These are phyloP conservation scores for Montipora efflorescens DNA, from an alignment of 64 coral and sea anemone species.

Conservation along the genomic window DNA sequence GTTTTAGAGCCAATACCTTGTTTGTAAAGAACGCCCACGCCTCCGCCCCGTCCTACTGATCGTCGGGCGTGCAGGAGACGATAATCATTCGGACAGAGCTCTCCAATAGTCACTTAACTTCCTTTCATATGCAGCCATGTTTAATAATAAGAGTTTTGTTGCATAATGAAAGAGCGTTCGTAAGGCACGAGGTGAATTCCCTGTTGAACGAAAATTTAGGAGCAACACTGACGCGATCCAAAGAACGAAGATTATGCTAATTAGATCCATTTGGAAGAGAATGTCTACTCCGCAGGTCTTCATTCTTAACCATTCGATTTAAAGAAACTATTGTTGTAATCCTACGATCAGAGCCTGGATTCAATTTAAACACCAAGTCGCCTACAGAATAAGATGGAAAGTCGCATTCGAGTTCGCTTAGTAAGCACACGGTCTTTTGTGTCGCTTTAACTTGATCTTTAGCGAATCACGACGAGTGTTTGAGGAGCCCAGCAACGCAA, in stretches of 20 bases:
- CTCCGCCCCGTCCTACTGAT: not conserved
- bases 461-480: not conserved
- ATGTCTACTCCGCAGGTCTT: not conserved
- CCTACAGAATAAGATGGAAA: constrained; percentile 13
- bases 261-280: constrained; percentile 23
- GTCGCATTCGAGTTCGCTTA: constrained; percentile 33
- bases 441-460: not conserved
- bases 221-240: constrained; percentile 1
- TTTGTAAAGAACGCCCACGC: constrained; percentile 56
- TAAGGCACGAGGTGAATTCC: constrained; percentile 35
- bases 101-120: constrained; percentile 40
- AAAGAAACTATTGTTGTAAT: not conserved
- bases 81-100: constrained; percentile 56
- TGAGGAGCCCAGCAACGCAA: constrained; percentile 3
- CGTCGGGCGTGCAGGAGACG: constrained; percentile 24
- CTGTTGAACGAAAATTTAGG: constrained; percentile 42
- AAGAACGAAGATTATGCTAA: constrained; percentile 2
- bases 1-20: constrained; percentile 40
- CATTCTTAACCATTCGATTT: constrained; percentile 3
- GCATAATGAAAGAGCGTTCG: constrained; percentile 11
- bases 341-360: constrained; percentile 7
- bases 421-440: constrained; percentile 32
- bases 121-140: constrained; percentile 21
- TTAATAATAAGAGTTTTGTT: constrained; percentile 53
- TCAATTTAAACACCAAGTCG: constrained; percentile 42